Evolutionary conservation across 2,113 vertebrate species (phyloP).

Genomic region (Bubo scandiacus): DNA sequence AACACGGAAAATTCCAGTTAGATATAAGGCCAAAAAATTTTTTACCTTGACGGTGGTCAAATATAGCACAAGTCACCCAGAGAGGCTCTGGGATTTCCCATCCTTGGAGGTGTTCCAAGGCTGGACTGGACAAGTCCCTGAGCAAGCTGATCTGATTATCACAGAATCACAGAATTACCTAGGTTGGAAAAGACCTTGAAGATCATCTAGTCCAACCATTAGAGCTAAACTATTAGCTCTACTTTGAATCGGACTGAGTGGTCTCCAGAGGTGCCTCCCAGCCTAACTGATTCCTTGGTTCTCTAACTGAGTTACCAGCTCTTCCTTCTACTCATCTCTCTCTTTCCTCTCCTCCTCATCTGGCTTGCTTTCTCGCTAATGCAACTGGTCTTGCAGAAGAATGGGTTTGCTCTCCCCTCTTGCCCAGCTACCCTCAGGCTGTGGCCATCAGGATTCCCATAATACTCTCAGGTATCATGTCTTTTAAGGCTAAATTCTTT

Average conservation of each 20-base stretch:
- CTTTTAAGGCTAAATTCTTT: not conserved
- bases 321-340: not conserved
- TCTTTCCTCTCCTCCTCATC: not conserved
- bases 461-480: not conserved
- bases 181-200: too few relatives aligned
- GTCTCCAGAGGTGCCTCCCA: not conserved
- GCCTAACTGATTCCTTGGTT: not conserved
- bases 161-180: too few relatives aligned
- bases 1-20: slow-evolving; percentile 28
- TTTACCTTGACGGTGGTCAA: slow-evolving; percentile 6
- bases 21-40: not conserved
- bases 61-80: not conserved
- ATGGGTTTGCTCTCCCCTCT: not conserved
- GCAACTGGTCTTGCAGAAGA: not conserved
- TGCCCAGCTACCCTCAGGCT: not conserved
- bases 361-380: not conserved
- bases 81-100: not conserved
- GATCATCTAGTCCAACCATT: too few relatives aligned
- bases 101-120: not conserved
- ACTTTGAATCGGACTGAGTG: not conserved
- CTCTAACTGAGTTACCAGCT: not conserved
- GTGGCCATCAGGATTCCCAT: not conserved
- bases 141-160: not conserved
- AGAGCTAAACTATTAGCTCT: too few relatives aligned
- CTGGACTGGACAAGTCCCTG: not conserved